phyloP scores from a whole-genome alignment of 1,140 invertebrate species.

The Watersipora subatra region DNA sequence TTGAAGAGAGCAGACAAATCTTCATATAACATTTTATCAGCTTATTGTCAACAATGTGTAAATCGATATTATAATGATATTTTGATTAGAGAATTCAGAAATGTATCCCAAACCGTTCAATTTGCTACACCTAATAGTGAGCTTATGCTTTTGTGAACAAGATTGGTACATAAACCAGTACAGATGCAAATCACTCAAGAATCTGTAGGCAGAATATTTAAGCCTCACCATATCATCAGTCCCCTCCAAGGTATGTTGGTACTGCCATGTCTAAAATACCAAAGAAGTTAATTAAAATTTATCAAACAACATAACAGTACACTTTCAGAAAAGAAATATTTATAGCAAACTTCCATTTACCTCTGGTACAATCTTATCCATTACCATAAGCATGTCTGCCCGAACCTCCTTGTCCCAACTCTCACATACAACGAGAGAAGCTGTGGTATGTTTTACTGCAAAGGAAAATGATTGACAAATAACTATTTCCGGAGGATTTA shows the following conservation, averaged over 20 bases:
- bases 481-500: neutral
- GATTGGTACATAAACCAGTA: neutral
- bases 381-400: slow-evolving; percentile 92
- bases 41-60: too few relatives aligned
- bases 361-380: slow-evolving; percentile 95
- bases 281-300: slow-evolving; percentile 3
- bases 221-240: slow-evolving; percentile 87
- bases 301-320: neutral
- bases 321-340: slow-evolving; percentile 1
- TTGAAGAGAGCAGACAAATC: too few relatives aligned
- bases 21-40: too few relatives aligned
- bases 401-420: slow-evolving; percentile 91
- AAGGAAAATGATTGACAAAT: slow-evolving; percentile 28
- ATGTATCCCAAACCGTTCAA: too few relatives aligned
- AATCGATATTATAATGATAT: too few relatives aligned
- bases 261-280: slow-evolving; percentile 45
- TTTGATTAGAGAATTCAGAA: too few relatives aligned
- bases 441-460: slow-evolving; percentile 89
- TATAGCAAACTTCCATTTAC: slow-evolving; percentile 31
- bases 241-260: slow-evolving; percentile 89
- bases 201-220: too few relatives aligned
- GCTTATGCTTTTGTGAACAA: neutral
- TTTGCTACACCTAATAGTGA: too few relatives aligned
- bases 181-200: too few relatives aligned
- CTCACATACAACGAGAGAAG: slow-evolving; percentile 87